Evolutionary conservation across 2,113 vertebrate species (phyloP).

Genomic region (Lophotis ruficrista): DNA sequence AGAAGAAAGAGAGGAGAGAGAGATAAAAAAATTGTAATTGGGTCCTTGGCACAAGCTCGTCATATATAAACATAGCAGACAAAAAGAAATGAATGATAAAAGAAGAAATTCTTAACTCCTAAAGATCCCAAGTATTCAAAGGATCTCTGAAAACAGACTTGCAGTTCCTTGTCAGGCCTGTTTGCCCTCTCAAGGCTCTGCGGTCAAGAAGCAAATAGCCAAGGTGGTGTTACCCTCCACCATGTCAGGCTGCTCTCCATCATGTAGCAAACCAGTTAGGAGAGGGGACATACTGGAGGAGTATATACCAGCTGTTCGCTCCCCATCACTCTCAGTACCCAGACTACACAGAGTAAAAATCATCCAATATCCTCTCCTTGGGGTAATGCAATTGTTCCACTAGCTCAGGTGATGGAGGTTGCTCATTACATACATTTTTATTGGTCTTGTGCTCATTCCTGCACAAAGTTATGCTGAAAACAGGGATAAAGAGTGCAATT

Average conservation of each 20-base stretch:
- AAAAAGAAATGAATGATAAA: neutral
- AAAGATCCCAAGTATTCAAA: neutral
- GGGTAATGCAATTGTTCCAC: neutral
- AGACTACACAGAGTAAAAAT: neutral
- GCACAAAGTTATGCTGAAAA: neutral
- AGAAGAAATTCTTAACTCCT: neutral
- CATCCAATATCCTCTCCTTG: neutral
- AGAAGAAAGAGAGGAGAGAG: neutral
- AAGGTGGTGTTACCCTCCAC: neutral
- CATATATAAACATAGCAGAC: conserved; percentile 36
- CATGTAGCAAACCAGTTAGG: neutral
- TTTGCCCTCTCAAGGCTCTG: neutral
- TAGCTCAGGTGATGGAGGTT: neutral
- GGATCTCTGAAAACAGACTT: neutral
- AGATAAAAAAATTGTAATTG: conserved; percentile 24
- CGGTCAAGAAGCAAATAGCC: neutral
- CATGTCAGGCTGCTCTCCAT: neutral
- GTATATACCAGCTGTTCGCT: neutral
- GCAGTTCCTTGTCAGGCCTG: neutral
- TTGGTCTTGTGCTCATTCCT: neutral
- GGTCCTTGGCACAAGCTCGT: conserved; percentile 25
- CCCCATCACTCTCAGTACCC: neutral
- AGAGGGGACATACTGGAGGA: neutral
- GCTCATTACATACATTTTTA: neutral
- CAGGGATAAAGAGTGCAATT: neutral